These are phyloP conservation scores for Micronycteris hirsuta DNA, from an alignment of 2,113 vertebrate species.

Conservation along the genomic window DNA sequence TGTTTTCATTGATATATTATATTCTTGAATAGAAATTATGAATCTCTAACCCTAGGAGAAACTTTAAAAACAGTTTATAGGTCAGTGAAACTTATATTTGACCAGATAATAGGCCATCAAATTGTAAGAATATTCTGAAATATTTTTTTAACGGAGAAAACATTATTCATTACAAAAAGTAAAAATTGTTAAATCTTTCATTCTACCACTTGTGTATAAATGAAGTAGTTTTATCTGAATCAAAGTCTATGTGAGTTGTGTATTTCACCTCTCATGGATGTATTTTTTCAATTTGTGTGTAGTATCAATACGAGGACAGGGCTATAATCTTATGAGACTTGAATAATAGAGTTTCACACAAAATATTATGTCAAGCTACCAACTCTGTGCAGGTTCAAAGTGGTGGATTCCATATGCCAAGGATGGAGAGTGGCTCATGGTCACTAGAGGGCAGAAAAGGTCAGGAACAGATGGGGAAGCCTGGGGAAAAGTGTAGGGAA, in stretches of 20 bases:
- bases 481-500: not conserved
- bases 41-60: constrained; percentile 59
- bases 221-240: not conserved
- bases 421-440: not conserved
- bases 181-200: constrained; percentile 53
- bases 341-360: not conserved
- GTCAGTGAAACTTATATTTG: constrained; percentile 1
- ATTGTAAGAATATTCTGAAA: constrained; percentile 37
- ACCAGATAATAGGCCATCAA: constrained; percentile 54
- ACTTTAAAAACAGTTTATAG: constrained; percentile 56
- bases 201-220: not conserved
- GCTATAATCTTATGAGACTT: not conserved
- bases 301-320: not conserved
- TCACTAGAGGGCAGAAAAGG: constrained; percentile 17
- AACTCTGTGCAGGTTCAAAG: not conserved
- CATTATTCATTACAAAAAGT: constrained; percentile 39
- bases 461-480: not conserved
- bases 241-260: not conserved
- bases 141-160: constrained; percentile 17
- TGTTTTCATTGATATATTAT: constrained; percentile 73
- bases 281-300: not conserved
- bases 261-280: not conserved
- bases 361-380: not conserved
- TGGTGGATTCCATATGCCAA: not conserved
- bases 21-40: constrained; percentile 71